These are phyloP conservation scores for Nomada fabriciana DNA, from an alignment of 2,888 invertebrate species.

Conservation along the genomic window DNA sequence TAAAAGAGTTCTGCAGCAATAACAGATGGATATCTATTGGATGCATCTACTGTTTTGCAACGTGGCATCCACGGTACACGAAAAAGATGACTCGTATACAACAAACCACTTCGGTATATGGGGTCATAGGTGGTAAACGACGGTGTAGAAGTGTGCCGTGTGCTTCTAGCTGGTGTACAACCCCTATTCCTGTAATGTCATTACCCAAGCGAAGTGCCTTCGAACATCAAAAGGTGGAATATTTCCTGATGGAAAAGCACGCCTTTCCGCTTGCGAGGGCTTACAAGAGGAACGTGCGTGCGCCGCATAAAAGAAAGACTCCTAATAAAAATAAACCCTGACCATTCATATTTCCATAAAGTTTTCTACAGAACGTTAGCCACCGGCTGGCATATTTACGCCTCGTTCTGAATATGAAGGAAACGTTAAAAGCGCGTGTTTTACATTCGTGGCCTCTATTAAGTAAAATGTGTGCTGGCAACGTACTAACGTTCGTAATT, in stretches of 20 bases:
- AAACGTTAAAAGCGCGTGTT: constrained; percentile 69
- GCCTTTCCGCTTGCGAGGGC: constrained; percentile 47
- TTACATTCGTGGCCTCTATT: constrained; percentile 44
- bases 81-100: constrained; percentile 41
- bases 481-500: constrained; percentile 59
- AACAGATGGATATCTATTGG: constrained; percentile 26
- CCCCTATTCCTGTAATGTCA: constrained; percentile 68
- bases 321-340: constrained; percentile 75
- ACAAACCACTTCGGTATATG: constrained; percentile 54
- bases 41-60: constrained; percentile 42
- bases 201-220: constrained; percentile 72
- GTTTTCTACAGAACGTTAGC: constrained; percentile 59
- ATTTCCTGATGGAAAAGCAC: constrained; percentile 73
- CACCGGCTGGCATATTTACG: constrained; percentile 48
- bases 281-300: constrained; percentile 58
- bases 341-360: constrained; percentile 76
- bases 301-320: constrained; percentile 71
- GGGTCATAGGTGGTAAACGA: constrained; percentile 68
- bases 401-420: constrained; percentile 38
- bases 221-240: constrained; percentile 77
- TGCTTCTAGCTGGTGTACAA: constrained; percentile 48
- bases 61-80: constrained; percentile 8
- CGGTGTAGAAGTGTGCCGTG: constrained; percentile 58
- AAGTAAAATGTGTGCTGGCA: constrained; percentile 56
- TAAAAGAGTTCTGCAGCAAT: constrained; percentile 22